phyloP scores from a whole-genome alignment of 1,140 invertebrate genomes.

The Drosophila grimshawi region DNA sequence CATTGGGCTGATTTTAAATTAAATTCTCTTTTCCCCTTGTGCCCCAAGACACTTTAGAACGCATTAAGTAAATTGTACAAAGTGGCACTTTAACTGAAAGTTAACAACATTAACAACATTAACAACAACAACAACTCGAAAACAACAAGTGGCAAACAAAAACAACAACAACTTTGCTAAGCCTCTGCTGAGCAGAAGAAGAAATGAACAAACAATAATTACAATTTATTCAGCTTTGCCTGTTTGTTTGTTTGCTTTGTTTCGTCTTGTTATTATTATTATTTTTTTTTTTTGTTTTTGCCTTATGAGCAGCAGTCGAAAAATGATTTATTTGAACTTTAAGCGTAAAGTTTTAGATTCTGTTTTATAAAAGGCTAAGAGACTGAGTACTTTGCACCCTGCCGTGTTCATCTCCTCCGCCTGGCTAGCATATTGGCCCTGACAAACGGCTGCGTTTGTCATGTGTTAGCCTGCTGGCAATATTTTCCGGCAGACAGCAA shows the following conservation, averaged over 20 bases:
- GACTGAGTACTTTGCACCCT: neutral
- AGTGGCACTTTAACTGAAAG: conserved; percentile 73
- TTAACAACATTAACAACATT: conserved; percentile 63
- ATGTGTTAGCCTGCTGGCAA: conserved; percentile 76
- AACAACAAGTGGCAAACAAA: conserved; percentile 46
- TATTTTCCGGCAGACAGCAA: conserved; percentile 76
- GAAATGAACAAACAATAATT: conserved; percentile 68
- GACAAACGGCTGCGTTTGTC: conserved; percentile 81
- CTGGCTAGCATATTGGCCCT: conserved; percentile 47
- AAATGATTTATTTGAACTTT: conserved; percentile 51
- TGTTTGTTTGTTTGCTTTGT: neutral
- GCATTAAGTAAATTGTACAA: conserved; percentile 64
- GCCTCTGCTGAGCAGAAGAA: conserved; percentile 17
- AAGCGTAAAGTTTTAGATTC: conserved; percentile 35
- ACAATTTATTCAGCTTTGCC: conserved; percentile 29
- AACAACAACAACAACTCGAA: conserved; percentile 49
- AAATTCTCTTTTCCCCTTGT: neutral
- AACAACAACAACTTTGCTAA: conserved; percentile 25
- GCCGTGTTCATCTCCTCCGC: neutral
- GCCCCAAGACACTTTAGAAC: conserved; percentile 22
- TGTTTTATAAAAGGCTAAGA: conserved; percentile 8
- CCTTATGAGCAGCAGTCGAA: conserved; percentile 23
- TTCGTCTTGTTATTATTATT: neutral
- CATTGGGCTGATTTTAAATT: conserved; percentile 14
- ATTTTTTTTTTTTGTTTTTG: conserved; percentile 39